phyloP scores from a whole-genome alignment of 2,113 vertebrate genomes.

The Peucedramus taeniatus region DNA sequence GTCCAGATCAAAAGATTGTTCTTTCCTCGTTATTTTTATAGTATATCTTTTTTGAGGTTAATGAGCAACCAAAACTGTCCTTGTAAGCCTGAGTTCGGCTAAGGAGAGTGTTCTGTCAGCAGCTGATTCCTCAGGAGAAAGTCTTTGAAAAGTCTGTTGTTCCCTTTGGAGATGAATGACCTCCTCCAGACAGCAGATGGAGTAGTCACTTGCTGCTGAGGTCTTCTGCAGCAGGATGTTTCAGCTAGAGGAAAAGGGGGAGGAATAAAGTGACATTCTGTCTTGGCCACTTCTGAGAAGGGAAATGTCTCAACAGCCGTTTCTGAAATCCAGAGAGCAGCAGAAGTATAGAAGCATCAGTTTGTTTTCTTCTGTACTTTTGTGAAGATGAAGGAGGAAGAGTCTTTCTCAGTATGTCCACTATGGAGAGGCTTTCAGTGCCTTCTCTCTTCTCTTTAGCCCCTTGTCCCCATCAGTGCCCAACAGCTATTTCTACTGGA shows the following conservation, averaged over 20 bases:
- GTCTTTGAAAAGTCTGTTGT: background rate
- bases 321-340: background rate
- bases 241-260: background rate
- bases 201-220: background rate
- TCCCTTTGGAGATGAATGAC: background rate
- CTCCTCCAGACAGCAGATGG: conserved; percentile 6
- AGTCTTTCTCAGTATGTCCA: background rate
- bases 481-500: background rate
- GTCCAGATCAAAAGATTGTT: background rate
- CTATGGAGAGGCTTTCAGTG: background rate
- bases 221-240: background rate
- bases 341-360: background rate
- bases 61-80: background rate
- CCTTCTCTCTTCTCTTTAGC: background rate
- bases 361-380: background rate
- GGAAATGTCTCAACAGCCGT: background rate
- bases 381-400: background rate
- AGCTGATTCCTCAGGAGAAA: background rate
- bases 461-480: background rate
- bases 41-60: background rate
- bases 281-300: background rate
- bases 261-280: background rate
- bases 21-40: background rate
- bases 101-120: background rate
- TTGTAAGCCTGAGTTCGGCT: background rate